Conservation (phyloP, 2,888 invertebrate species). For the Drosophila prolongata region DNA sequence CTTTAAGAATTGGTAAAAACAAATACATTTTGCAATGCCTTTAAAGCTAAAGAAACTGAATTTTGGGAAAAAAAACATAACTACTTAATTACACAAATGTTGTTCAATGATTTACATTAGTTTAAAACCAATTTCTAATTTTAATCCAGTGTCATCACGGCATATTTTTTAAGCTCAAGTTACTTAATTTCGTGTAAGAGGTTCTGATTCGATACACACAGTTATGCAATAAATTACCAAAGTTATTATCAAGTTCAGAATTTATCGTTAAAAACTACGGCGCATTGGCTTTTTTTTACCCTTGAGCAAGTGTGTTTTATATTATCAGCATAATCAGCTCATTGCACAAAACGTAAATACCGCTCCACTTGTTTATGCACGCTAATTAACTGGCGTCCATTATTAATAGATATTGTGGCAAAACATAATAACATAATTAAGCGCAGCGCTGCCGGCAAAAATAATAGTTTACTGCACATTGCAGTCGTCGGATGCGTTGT, state of each 20-base stretch:
- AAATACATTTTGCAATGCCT: no score
- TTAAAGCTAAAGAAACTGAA: background rate
- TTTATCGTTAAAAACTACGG: slow-evolving; percentile 4
- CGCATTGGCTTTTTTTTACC: slow-evolving; percentile 17
- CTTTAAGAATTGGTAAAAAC: no score
- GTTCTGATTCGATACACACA: slow-evolving; percentile 6
- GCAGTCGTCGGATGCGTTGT: slow-evolving; percentile 90
- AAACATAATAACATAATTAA: slow-evolving; percentile 34
- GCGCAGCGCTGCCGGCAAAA: slow-evolving; percentile 23
- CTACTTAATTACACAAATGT: background rate
- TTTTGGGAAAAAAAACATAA: background rate
- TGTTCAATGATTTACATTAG: background rate
- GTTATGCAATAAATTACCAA: slow-evolving; percentile 8
- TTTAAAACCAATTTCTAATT: background rate
- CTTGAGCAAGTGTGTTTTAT: slow-evolving; percentile 52
- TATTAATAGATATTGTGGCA: slow-evolving; percentile 34
- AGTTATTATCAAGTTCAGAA: slow-evolving; percentile 11
- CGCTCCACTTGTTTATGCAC: slow-evolving; percentile 39
- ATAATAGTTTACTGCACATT: slow-evolving; percentile 87
- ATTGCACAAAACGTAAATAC: slow-evolving; percentile 30
- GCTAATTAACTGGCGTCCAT: slow-evolving; percentile 38
- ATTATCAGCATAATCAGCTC: slow-evolving; percentile 38
- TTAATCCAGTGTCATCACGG: slow-evolving; percentile 3
- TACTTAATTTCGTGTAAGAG: background rate
- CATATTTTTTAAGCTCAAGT: slow-evolving; percentile 9